phyloP scores from a whole-genome alignment of 2,888 invertebrate genomes.

The Dolichomitus sp. region DNA sequence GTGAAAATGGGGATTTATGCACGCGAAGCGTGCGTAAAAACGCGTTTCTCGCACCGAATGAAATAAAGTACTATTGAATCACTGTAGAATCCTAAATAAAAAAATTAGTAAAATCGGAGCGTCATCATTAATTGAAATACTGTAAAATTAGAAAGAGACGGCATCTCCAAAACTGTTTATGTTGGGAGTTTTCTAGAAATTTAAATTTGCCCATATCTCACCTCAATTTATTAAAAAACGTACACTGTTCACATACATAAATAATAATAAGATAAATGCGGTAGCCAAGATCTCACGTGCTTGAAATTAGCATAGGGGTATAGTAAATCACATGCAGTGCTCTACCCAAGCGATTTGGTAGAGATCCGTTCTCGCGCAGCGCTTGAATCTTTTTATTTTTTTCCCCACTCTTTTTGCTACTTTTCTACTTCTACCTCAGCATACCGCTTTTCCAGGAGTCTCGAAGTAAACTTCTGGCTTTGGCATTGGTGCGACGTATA shows the following conservation, averaged over 20 bases:
- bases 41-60: too few relatives aligned
- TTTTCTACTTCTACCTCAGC: slow-evolving; percentile 8
- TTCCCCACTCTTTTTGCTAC: slow-evolving; percentile 16
- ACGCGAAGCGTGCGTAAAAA: too few relatives aligned
- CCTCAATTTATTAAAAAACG: neutral
- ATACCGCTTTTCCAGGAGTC: slow-evolving; percentile 39
- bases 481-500: slow-evolving; percentile 35
- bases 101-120: neutral
- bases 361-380: slow-evolving; percentile 20
- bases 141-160: neutral
- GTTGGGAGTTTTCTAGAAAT: neutral
- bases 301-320: slow-evolving; percentile 57
- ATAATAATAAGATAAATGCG: slow-evolving; percentile 11
- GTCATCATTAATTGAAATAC: neutral
- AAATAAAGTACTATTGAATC: neutral
- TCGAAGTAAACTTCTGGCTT: slow-evolving; percentile 59
- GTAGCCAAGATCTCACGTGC: slow-evolving; percentile 26
- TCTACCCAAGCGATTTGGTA: slow-evolving; percentile 35
- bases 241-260: slow-evolving; percentile 6
- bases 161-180: neutral
- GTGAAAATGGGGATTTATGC: too few relatives aligned
- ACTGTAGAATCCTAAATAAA: neutral
- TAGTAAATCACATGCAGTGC: slow-evolving; percentile 50
- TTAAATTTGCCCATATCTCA: neutral
- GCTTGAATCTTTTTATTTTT: slow-evolving; percentile 16